Evolutionary conservation across 2,797 vertebrate species (phyloP), one percentile per base, ranked within the genome.

Genomic region (Danio aesculapii): DNA sequence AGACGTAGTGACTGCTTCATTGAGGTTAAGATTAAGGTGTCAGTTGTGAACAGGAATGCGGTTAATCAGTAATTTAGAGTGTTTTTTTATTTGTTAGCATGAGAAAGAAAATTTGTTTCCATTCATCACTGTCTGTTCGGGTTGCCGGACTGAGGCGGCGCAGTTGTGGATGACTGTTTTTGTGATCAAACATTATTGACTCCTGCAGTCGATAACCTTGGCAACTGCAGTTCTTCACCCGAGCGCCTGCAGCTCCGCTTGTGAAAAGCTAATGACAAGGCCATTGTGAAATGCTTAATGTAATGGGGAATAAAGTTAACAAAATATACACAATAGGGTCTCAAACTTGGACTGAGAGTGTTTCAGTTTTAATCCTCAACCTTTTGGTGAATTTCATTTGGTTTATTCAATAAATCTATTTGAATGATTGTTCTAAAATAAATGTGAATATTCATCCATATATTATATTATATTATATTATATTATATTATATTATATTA

Each of bases 141-240:
- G 71, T 87, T 80, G 72, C 80, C 77, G 77, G 86, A 81, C 86
- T 61, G 86, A 88, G 83, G 86, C 87, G 67, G 83, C 85, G 86
- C 73, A 64, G 88, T 87, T 84, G 88, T 84, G 88, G 88, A 89
- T 89, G 90, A 91, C 90, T 93, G 89, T 92, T 90, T 93, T 92
- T 88, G 90, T 91, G 90, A 93, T 94, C 91, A 92, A 93, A 92
- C 91, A 90, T 92, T 93, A 95, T 94, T 92, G 92, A 94, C 91
- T 92, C 83, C 64, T 79, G 19, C 78, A 83, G 88, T 94, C 92
- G 66, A 94, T 94, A 94, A 92, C 90, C 90, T 90, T 94, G 92
- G 90, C 92, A 93, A 91, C 91, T 89, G 89, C 88, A 91, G 91
- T 91, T 88, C 86, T 87, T 91, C 88, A 90, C 84, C 84, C 77